phyloP scores from a whole-genome alignment of 1,140 invertebrate genomes.

The Drosophila bocki region DNA sequence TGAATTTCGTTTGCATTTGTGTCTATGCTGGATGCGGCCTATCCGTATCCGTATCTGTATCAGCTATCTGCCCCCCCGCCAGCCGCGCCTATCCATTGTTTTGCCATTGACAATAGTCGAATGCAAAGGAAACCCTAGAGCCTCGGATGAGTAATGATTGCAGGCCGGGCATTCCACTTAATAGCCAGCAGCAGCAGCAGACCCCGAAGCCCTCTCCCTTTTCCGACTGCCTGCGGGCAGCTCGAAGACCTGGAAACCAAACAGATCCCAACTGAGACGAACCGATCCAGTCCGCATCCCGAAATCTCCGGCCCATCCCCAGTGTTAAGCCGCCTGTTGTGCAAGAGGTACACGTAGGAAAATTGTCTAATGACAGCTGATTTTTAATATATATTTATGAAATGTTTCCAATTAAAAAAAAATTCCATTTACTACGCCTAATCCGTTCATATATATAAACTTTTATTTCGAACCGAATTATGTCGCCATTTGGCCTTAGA shows the following conservation, averaged over 20 bases:
- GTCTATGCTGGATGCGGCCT: conserved; percentile 26
- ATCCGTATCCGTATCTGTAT: conserved; percentile 27
- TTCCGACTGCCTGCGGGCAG: conserved; percentile 46
- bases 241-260: conserved; percentile 48
- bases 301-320: conserved; percentile 23
- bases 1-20: conserved; percentile 36
- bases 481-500: too few species aligned
- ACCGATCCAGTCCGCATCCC: conserved; percentile 47
- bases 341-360: conserved; percentile 10
- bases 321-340: conserved; percentile 68
- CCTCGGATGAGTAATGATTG: conserved; percentile 79
- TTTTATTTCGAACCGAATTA: too few species aligned
- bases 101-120: conserved; percentile 70
- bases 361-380: not conserved
- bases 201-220: conserved; percentile 4
- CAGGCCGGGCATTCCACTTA: conserved; percentile 70
- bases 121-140: conserved; percentile 52
- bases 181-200: conserved; percentile 63
- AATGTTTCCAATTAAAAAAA: too few species aligned
- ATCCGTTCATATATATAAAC: too few species aligned
- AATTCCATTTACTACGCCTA: too few species aligned
- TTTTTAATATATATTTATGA: not conserved
- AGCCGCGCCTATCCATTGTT: conserved; percentile 58
- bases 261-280: conserved; percentile 39
- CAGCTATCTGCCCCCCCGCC: conserved; percentile 28